Evolutionary conservation across 1,140 invertebrate genomes (phyloP).

Genomic region (Lerema accius): DNA sequence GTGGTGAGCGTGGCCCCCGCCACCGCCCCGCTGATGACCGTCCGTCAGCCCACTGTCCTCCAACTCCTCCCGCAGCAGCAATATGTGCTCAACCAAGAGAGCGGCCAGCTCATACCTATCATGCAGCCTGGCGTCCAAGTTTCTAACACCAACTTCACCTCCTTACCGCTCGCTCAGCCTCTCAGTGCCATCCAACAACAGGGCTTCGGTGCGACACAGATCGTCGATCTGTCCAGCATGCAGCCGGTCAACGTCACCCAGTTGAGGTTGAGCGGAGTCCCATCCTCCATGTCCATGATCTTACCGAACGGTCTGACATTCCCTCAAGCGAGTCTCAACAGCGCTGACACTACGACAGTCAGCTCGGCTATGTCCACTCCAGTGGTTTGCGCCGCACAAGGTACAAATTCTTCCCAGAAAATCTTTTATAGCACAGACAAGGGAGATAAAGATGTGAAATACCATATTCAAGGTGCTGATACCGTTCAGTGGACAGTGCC

Average conservation of each 20-base stretch:
- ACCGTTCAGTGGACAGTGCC: slow-evolving; percentile 75
- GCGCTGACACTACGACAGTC: slow-evolving; percentile 69
- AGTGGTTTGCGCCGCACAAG: slow-evolving; percentile 73
- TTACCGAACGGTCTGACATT: slow-evolving; percentile 70
- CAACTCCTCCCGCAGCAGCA: slow-evolving; percentile 73
- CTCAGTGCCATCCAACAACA: slow-evolving; percentile 65
- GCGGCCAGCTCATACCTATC: slow-evolving; percentile 75
- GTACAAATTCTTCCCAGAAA: slow-evolving; percentile 73
- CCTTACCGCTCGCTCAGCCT: slow-evolving; percentile 63
- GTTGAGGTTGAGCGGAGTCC: slow-evolving; percentile 71
- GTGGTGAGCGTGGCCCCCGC: slow-evolving; percentile 72
- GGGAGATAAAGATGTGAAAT: slow-evolving; percentile 74
- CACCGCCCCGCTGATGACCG: slow-evolving; percentile 70
- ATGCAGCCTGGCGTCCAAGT: slow-evolving; percentile 74
- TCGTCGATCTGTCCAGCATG: slow-evolving; percentile 74
- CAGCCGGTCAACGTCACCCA: slow-evolving; percentile 76
- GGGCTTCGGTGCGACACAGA: slow-evolving; percentile 70
- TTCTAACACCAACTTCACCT: slow-evolving; percentile 74
- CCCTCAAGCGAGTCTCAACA: slow-evolving; percentile 68
- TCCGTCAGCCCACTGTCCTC: slow-evolving; percentile 70
- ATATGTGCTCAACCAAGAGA: slow-evolving; percentile 76
- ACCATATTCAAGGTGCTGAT: slow-evolving; percentile 74
- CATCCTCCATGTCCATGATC: slow-evolving; percentile 79
- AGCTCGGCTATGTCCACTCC: slow-evolving; percentile 71
- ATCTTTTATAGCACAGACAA: slow-evolving; percentile 76